Percentiles rank a stretch among this genome's conserved stretches.
These are phyloP conservation scores for Scolopax rusticola DNA, from an alignment of 2,797 vertebrate species.

Conservation along the genomic window DNA sequence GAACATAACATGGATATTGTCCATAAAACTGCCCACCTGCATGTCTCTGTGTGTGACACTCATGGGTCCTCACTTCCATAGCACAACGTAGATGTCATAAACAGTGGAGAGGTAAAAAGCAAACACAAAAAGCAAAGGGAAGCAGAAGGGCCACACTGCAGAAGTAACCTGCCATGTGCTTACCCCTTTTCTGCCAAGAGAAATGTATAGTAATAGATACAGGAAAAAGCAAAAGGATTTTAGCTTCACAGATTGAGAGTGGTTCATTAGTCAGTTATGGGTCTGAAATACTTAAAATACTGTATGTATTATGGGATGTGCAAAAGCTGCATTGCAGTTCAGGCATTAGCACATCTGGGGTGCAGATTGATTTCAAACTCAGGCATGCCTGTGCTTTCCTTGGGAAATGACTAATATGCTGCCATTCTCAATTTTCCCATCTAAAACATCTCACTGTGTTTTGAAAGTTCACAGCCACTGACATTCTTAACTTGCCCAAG, in stretches of 20 bases:
- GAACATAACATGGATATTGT: not conserved
- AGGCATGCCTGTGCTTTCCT: not conserved
- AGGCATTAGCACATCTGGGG: not conserved
- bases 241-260: not conserved
- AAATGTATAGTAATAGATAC: not conserved
- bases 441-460: not conserved
- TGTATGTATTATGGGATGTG: not conserved
- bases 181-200: not conserved
- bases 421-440: not conserved
- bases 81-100: accelerated
- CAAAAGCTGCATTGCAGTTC: not conserved
- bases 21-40: not conserved
- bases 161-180: not conserved
- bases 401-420: not conserved
- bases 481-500: accelerated
- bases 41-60: not conserved
- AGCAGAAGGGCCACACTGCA: not conserved
- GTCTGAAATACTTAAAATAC: not conserved
- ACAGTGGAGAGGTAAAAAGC: not conserved
- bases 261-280: not conserved
- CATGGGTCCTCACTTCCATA: not conserved
- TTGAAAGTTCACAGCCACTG: not conserved
- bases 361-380: not conserved
- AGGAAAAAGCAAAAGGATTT: not conserved
- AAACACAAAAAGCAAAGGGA: not conserved